Conservation (phyloP, 2,888 invertebrate species). For the Oconnorella tubifera region DNA sequence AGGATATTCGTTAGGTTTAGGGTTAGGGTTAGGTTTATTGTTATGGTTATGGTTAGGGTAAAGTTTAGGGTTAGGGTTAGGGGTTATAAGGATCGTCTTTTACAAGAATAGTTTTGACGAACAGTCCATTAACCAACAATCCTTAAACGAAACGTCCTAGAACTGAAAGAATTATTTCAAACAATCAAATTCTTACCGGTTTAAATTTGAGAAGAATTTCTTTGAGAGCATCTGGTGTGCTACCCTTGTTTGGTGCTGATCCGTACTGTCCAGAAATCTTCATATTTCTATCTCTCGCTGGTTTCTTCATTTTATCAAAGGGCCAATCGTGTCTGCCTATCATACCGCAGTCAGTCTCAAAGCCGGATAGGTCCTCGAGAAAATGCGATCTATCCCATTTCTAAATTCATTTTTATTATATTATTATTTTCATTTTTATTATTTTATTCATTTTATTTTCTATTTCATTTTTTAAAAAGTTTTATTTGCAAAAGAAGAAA, state of each 20-base stretch:
- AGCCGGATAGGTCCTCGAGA: not conserved
- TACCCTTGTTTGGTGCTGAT: not conserved
- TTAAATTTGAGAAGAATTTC: not conserved
- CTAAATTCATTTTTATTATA: not conserved
- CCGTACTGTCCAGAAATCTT: not conserved
- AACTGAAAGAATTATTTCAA: not conserved
- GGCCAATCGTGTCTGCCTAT: not conserved
- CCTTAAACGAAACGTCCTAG: no score
- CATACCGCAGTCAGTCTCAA: not conserved
- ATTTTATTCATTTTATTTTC: no score
- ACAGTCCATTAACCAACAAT: no score
- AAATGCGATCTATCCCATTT: not conserved
- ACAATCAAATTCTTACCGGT: not conserved
- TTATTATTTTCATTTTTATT: no score
- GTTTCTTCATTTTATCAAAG: not conserved
- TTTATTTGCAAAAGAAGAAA: no score
- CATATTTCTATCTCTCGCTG: not conserved
- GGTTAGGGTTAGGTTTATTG: no score
- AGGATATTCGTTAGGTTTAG: no score
- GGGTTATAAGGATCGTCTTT: no score
- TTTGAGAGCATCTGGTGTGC: not conserved
- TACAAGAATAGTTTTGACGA: no score
- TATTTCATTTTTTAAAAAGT: not conserved
- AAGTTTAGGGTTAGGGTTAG: no score
- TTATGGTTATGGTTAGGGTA: no score